A percentile compares a stretch with the other conserved stretches of the same genome.
Evolutionary conservation across 2,888 invertebrate genomes (phyloP).

Genomic region (Deilephila porcellus): DNA sequence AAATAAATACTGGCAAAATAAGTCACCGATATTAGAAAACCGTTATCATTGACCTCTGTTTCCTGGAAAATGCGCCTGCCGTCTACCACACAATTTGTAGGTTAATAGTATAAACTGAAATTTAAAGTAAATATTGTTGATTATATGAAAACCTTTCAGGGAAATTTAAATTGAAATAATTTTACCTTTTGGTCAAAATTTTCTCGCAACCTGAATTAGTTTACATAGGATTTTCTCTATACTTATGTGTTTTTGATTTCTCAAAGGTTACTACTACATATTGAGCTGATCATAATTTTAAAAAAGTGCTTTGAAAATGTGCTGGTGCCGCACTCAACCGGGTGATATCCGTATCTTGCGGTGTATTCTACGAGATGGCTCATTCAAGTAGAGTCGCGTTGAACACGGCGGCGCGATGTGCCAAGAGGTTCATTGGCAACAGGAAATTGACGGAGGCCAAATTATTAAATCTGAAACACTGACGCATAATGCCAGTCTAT

Average conservation of each 20-base stretch:
- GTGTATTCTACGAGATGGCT: conserved; percentile 9
- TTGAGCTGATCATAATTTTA: no score
- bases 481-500: conserved; percentile 17
- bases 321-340: neutral
- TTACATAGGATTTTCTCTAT: no score
- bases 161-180: no score
- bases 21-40: conserved; percentile 29
- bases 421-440: conserved; percentile 6
- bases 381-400: conserved; percentile 8
- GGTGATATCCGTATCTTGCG: neutral
- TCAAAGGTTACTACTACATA: no score
- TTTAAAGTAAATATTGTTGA: no score
- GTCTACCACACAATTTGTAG: no score
- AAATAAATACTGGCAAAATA: conserved; percentile 63
- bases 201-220: no score
- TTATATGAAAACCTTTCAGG: no score
- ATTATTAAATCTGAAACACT: conserved; percentile 16
- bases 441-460: conserved; percentile 14
- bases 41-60: neutral
- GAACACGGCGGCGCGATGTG: conserved; percentile 22
- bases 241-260: no score
- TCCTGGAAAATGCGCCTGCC: no score
- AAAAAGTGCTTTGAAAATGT: neutral
- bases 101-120: no score
- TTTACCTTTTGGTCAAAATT: no score